phyloP scores from a whole-genome alignment of 2,113 vertebrate genomes.

The Lophochroa leadbeateri region DNA sequence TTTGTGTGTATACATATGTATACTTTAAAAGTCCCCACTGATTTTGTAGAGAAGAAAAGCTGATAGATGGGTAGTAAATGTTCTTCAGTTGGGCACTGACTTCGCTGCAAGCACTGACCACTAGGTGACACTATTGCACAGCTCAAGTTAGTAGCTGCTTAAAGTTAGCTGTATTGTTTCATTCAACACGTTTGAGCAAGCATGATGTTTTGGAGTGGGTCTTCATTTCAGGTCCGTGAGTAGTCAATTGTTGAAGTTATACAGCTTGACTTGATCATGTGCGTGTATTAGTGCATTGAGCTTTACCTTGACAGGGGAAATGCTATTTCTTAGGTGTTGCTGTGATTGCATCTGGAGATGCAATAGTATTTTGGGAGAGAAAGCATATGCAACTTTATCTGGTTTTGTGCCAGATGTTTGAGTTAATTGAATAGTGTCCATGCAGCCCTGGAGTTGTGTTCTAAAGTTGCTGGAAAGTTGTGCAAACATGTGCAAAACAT shows the following conservation, averaged over 20 bases:
- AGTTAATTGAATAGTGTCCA: neutral
- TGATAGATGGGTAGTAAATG: neutral
- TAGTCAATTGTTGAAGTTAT: neutral
- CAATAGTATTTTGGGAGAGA: neutral
- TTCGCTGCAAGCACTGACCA: neutral
- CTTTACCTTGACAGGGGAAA: neutral
- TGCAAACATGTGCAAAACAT: neutral
- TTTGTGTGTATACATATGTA: fast-evolving
- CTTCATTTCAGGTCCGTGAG: neutral
- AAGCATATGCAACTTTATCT: neutral
- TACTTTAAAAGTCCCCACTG: neutral
- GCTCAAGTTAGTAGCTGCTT: neutral
- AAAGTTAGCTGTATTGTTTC: neutral
- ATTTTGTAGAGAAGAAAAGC: neutral
- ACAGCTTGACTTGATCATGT: neutral
- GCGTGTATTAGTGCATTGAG: neutral
- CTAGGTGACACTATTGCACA: conserved; percentile 58
- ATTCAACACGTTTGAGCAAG: fast-evolving
- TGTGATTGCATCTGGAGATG: neutral
- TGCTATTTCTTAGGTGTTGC: neutral
- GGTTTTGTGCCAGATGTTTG: neutral
- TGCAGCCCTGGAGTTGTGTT: neutral
- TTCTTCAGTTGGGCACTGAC: neutral
- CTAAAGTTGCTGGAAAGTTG: neutral
- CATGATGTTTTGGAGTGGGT: neutral